Evolutionary conservation across 2,797 vertebrate species (phyloP), one percentile per base, ranked within the genome.

Genomic region (Enteromius trimaculatus): DNA sequence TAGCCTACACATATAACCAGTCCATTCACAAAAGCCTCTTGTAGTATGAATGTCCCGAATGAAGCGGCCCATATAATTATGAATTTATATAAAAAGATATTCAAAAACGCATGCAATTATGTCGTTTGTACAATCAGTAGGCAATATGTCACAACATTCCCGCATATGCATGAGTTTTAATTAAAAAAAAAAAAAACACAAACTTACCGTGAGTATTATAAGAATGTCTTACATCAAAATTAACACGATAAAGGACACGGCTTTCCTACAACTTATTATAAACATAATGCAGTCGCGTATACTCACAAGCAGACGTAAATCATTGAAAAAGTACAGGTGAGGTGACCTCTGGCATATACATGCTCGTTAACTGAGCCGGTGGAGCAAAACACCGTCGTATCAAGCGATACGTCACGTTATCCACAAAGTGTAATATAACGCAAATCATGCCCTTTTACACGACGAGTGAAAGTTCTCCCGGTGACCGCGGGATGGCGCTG

Each of bases 291-390:
- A 31, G 13, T 37, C 10, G 49, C 51, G 21, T 39, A n/a, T 65
- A 83, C 81, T 83, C 65, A 83, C 81, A n/a, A 37, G 14, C 5
- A 34, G 81, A 21, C 1, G 80, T 53, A 29, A 37, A 65, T 65
- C 13, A 7, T 14, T 1, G 39, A 65, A 42, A 68, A 68, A 55
- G 31, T 65, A 3, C 19, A 29, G 44, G 8, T 39, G 44, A n/a
- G 21, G 10, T 26, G 80, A 82, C 51, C 19, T 31, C 68, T 23
- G 51, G 8, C 70, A 11, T 65, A 26, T 21, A 9, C 31, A 42
- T 29, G 58, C 58, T 66, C 70, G 64, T 51, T 37, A 23, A 62
- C 55, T 4, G 69, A 72, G 16, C 5, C 42, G 16, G 6, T 31
- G 60, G n/a, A 42, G 60, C 8, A 6, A 42, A 53, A 82, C 70